These are phyloP conservation scores for Schizaphis graminum DNA, from an alignment of 2,888 invertebrate genomes.

Conservation along the genomic window DNA sequence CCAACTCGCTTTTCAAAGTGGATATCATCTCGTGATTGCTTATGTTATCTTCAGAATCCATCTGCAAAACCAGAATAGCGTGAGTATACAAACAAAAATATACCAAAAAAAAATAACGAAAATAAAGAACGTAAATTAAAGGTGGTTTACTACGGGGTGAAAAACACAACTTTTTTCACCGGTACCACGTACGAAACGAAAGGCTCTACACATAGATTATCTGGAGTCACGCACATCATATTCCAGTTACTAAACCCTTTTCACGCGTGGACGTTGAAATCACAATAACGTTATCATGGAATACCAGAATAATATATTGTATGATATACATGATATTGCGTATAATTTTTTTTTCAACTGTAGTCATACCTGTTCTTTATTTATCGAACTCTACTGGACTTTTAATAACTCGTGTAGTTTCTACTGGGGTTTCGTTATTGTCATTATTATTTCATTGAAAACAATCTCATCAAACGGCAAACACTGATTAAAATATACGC, in stretches of 20 bases:
- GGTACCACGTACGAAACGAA: constrained; percentile 53
- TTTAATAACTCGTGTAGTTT: neutral
- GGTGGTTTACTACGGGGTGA: neutral
- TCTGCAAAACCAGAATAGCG: constrained; percentile 70
- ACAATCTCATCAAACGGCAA: neutral
- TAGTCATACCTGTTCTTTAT: constrained; percentile 2
- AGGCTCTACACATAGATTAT: neutral
- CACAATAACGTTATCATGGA: neutral
- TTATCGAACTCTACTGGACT: neutral
- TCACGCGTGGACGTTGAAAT: neutral
- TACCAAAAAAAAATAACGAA: neutral
- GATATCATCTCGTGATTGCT: constrained; percentile 79
- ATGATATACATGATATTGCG: too few relatives aligned
- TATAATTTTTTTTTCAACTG: neutral
- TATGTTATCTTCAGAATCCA: constrained; percentile 73
- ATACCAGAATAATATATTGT: neutral
- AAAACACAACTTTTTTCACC: neutral
- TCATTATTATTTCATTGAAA: neutral
- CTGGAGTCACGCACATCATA: constrained; percentile 48
- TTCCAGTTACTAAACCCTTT: neutral
- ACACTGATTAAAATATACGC: neutral
- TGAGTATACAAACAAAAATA: neutral
- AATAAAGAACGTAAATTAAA: neutral
- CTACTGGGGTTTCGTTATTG: neutral
- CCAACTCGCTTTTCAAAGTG: constrained; percentile 84